Conservation (phyloP, 2,113 vertebrate species). For the Tretioscincus oriximinensis region DNA sequence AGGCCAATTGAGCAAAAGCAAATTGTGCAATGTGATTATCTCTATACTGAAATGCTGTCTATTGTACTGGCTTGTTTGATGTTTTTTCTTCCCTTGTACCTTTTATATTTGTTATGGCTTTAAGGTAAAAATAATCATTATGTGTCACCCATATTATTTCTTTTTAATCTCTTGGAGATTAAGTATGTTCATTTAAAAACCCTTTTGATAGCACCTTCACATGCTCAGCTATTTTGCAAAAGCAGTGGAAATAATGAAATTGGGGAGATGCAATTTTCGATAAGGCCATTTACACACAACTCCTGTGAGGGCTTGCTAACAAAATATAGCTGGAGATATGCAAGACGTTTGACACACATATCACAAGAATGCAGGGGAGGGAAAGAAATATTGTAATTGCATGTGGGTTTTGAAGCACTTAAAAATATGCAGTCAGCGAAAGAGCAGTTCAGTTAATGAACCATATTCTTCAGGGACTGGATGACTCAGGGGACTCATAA, state of each 20-base stretch:
- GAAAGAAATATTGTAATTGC: slow-evolving; percentile 58
- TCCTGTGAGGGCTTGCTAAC: slow-evolving; percentile 45
- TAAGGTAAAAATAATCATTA: slow-evolving; percentile 50
- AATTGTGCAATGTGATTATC: slow-evolving; percentile 48
- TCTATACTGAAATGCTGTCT: slow-evolving; percentile 58
- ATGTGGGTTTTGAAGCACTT: slow-evolving; percentile 46
- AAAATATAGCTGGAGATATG: slow-evolving; percentile 36
- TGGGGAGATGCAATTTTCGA: slow-evolving; percentile 50
- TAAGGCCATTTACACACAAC: slow-evolving; percentile 46
- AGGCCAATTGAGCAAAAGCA: slow-evolving; percentile 33
- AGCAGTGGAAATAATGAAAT: slow-evolving; percentile 58
- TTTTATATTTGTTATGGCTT: slow-evolving; percentile 53
- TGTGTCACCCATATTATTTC: slow-evolving; percentile 49
- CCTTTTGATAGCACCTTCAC: slow-evolving; percentile 63
- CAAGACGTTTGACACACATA: slow-evolving; percentile 46
- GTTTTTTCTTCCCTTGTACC: slow-evolving; percentile 31
- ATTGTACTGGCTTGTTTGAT: slow-evolving; percentile 65
- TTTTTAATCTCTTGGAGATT: slow-evolving; percentile 66
- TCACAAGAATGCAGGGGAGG: slow-evolving; percentile 17
- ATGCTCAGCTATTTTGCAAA: slow-evolving; percentile 52
- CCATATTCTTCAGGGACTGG: slow-evolving; percentile 38
- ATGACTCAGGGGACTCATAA: slow-evolving; percentile 36
- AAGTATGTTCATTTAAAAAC: slow-evolving; percentile 63
- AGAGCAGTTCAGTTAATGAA: slow-evolving; percentile 53
- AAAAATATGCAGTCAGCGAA: slow-evolving; percentile 58